A percentile compares a stretch with the other conserved stretches of the same genome.
Evolutionary conservation across 1,140 invertebrate genomes (phyloP).

Genomic region (Pachypeltis micranthus): DNA sequence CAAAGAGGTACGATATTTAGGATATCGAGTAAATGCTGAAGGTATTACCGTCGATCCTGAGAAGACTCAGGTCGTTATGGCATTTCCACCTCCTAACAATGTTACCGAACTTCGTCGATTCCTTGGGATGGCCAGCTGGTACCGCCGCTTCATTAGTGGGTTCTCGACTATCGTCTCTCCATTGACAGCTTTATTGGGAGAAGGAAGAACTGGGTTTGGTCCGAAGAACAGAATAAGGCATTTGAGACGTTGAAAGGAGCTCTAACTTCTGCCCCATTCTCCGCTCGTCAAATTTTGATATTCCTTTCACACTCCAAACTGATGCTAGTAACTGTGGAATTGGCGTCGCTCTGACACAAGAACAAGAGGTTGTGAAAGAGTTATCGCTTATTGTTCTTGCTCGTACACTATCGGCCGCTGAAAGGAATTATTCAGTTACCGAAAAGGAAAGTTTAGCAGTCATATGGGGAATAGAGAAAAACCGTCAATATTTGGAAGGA

Average conservation of each 20-base stretch:
- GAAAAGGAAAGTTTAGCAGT: slow-evolving; percentile 38
- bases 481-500: slow-evolving; percentile 29
- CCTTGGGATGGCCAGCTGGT: slow-evolving; percentile 36
- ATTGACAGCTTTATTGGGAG: slow-evolving; percentile 27
- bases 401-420: slow-evolving; percentile 29
- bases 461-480: slow-evolving; percentile 34
- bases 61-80: slow-evolving; percentile 18
- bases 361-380: slow-evolving; percentile 24
- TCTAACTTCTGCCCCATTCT: slow-evolving; percentile 21
- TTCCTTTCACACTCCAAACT: slow-evolving; percentile 26
- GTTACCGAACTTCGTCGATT: too few species aligned
- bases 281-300: slow-evolving; percentile 27
- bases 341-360: slow-evolving; percentile 29
- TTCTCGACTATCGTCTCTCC: slow-evolving; percentile 34
- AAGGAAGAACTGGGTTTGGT: slow-evolving; percentile 23
- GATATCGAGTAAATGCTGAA: too few species aligned
- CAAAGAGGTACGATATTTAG: neutral
- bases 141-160: slow-evolving; percentile 35
- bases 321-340: slow-evolving; percentile 30
- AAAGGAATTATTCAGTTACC: slow-evolving; percentile 36
- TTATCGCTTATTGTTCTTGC: slow-evolving; percentile 37
- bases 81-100: too few species aligned
- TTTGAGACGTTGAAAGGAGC: slow-evolving; percentile 27
- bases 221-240: slow-evolving; percentile 8
- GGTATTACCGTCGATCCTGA: slow-evolving; percentile 3